Percentiles rank a stretch among this genome's conserved stretches.
These are phyloP conservation scores for Lymantria dispar DNA, from an alignment of 2,888 invertebrate genomes.

Conservation along the genomic window DNA sequence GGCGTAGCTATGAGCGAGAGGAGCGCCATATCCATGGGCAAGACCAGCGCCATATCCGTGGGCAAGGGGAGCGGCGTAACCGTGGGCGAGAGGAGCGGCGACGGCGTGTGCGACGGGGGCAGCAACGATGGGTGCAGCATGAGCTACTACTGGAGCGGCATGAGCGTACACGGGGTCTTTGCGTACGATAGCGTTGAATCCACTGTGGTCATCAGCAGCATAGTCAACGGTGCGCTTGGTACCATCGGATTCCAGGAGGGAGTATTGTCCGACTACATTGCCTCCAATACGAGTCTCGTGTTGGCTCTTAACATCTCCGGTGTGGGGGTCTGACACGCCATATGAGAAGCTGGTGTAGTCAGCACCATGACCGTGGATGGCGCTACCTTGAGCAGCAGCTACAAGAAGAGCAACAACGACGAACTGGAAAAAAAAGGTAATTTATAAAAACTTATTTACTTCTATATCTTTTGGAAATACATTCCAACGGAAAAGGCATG, in stretches of 20 bases:
- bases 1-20: conserved; percentile 19
- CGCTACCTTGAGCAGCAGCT: conserved; percentile 65
- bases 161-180: conserved; percentile 62
- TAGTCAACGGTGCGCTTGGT: conserved; percentile 84
- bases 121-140: conserved; percentile 19
- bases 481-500: not conserved
- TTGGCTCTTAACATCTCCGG: conserved; percentile 78
- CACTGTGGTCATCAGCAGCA: conserved; percentile 74
- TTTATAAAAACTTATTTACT: not conserved
- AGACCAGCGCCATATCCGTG: conserved; percentile 39
- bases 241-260: conserved; percentile 82
- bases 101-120: conserved; percentile 20
- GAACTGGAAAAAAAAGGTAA: conserved; percentile 53
- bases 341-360: conserved; percentile 72
- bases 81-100: conserved; percentile 28
- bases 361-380: conserved; percentile 49
- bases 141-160: conserved; percentile 43
- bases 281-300: conserved; percentile 84
- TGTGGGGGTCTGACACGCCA: conserved; percentile 69
- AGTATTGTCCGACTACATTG: conserved; percentile 80
- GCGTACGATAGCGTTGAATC: conserved; percentile 80
- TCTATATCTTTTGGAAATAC: not conserved
- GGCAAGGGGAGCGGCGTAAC: conserved; percentile 35
- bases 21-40: conserved; percentile 31
- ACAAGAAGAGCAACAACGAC: conserved; percentile 65